Conservation (phyloP, 2,113 vertebrate genomes). For the Caretta caretta region DNA sequence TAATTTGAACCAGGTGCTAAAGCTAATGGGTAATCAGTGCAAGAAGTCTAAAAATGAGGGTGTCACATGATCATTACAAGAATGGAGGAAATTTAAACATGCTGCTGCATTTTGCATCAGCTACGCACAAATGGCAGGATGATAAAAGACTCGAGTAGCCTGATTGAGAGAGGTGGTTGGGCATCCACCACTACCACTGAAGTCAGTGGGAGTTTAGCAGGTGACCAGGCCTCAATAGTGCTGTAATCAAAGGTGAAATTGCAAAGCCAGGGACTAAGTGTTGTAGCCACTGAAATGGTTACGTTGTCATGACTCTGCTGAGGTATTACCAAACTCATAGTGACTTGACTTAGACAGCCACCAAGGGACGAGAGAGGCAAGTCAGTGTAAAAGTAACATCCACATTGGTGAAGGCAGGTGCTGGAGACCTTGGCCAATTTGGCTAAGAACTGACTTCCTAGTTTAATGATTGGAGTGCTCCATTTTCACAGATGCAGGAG, state of each 20-base stretch:
- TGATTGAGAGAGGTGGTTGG: neutral
- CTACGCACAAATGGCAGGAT: neutral
- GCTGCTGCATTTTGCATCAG: no score
- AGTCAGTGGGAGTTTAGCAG: neutral
- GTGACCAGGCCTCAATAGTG: neutral
- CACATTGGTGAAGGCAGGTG: neutral
- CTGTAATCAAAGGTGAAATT: neutral
- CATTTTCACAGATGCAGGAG: neutral
- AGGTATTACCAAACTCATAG: neutral
- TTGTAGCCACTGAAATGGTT: neutral
- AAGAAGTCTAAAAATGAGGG: neutral
- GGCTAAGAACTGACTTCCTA: accelerated
- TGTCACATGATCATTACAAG: neutral
- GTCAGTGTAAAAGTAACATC: neutral
- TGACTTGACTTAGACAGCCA: neutral
- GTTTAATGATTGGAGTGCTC: neutral
- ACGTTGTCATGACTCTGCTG: neutral
- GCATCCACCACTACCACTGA: neutral
- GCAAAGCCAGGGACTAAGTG: neutral
- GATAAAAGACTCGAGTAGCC: neutral
- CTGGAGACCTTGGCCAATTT: neutral
- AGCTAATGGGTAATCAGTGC: neutral
- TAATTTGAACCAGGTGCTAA: neutral
- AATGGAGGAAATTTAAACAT: neutral
- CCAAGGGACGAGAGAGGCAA: neutral